Evolutionary conservation across 2,797 vertebrate genomes (phyloP), one percentile per base, ranked within the genome.

Genomic region (Smutsia temminckii): DNA sequence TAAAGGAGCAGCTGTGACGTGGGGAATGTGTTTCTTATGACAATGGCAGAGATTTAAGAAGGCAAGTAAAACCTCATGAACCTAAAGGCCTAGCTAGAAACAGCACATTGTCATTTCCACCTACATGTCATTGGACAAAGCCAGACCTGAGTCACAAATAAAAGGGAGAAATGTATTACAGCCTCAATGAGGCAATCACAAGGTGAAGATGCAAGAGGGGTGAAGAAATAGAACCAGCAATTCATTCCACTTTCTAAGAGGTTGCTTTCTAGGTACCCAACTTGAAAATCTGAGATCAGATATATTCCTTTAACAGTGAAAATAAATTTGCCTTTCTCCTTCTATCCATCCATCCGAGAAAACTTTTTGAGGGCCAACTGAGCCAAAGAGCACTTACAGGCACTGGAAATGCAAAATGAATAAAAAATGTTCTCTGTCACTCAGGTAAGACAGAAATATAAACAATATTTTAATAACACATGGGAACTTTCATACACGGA

Each of bases 331-430:
- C 12, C 14, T 66, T 89, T 78, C 68, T 90, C 10, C 34, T 90
- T 89, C 21, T 37, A 89, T 74, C 12, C 12, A 13, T 55, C 51
- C 46, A 74, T 61, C 29, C 68, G 46, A 92, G n/a, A 92, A 86
- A 64, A 4, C 18, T 46, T 40, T 16, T 46, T 40, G 10, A 87
- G 11, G 57, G 11, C 9, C 81, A 42, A 63, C 37, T 72, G 5
- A 9, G 27, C 5, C 37, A 91, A 80, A 71, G 14, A 59, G 71
- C 86, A 21, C 69, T 46, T 69, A 12, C 0, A 78, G 53, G 37
- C 59, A 59, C 77, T 75, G 37, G 46, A 91, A 93, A 64, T 66
- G 59, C n/a, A 89, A 96, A 95, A 63, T 86, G 23, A 78, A 91
- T 78, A 81, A 61, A 95, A 89, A 89, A 42, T 55, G 29, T n/a